Evolutionary conservation across 2,888 invertebrate species (phyloP).

Genomic region (Euplexia lucipara): DNA sequence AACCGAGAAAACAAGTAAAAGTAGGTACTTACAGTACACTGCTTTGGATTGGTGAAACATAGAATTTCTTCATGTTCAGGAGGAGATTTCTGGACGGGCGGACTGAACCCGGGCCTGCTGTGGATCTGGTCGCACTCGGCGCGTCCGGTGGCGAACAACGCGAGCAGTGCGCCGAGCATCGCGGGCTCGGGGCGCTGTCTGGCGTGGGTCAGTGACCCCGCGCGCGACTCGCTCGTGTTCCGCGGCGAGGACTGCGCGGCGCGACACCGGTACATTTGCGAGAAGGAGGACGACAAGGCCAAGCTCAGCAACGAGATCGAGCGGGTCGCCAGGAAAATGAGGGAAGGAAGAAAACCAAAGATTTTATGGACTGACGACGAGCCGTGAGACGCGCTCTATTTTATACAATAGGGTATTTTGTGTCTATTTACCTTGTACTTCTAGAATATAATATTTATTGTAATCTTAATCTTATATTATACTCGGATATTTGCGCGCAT

Average conservation of each 20-base stretch:
- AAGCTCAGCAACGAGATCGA: constrained; percentile 92
- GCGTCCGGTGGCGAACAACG: constrained; percentile 92
- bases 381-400: constrained; percentile 23
- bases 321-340: constrained; percentile 79
- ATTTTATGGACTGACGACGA: constrained; percentile 60
- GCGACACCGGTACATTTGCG: constrained; percentile 93
- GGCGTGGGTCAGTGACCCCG: constrained; percentile 92
- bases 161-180: constrained; percentile 73
- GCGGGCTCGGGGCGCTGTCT: constrained; percentile 94
- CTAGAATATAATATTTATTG: constrained; percentile 51
- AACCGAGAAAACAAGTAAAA: background rate
- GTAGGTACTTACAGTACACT: background rate
- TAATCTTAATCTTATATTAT: constrained; percentile 30
- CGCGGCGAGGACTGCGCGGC: constrained; percentile 94
- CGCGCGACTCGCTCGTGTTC: constrained; percentile 92
- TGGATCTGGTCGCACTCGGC: constrained; percentile 97
- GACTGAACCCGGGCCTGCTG: constrained; percentile 95
- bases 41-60: background rate
- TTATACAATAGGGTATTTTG: constrained; percentile 12
- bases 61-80: constrained; percentile 78
- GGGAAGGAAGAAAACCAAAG: constrained; percentile 52
- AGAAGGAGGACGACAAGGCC: constrained; percentile 91
- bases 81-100: constrained; percentile 95
- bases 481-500: constrained; percentile 27
- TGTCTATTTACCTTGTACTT: constrained; percentile 24